Base-by-base conservation (phyloP, 2,113 vertebrate species). In the Gnathonemus longibarbis region DNA sequence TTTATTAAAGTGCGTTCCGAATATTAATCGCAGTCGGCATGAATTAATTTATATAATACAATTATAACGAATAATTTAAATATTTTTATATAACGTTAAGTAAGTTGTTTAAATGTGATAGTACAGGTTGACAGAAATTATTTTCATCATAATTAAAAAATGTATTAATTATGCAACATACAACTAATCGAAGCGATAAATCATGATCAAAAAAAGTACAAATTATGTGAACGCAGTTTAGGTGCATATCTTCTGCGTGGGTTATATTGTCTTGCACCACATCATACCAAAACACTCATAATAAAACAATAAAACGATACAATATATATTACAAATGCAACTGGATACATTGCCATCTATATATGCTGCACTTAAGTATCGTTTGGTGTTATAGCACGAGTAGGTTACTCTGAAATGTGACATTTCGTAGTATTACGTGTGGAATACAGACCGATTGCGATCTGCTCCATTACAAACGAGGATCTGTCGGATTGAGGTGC, bases 401-500 rank as follows among this genome's bases (percentile, higher is more conserved):
- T 42, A 42, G 74, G 74, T 80, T 80, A 80, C 74, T 80, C 31
- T 80, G 74, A 42, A 80, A 39, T 77, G 70, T 77, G 35, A 80
- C 74, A 42, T 80, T 42, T 31, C 27, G 27, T 39, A 5, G 31
- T 80, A 80, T 80, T 80, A 39, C 13, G 31, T 80, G 15, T 42
- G 74, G 74, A 80, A 80, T 80, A 80, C 10, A 80, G 35, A 3
- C 5, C 27, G 39, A 42, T 80, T 42, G 15, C 83, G 24, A 46
- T 46, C 83, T 84, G 11, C 27, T 53, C 27, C 49, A 15, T 52
- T 42, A 58, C 27, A 11, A 39, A 88, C 87, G 53, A 56, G 52
- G 86, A 88, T 88, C 35, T 39, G 15, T 88, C 31, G 66, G 80
- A 90, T 88, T 50, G 80, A 88, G 56, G 58, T 50, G 84, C 42